Evolutionary conservation across 2,113 vertebrate species (phyloP), one percentile per base, ranked within the genome.

Genomic region (Struthidea cinerea): DNA sequence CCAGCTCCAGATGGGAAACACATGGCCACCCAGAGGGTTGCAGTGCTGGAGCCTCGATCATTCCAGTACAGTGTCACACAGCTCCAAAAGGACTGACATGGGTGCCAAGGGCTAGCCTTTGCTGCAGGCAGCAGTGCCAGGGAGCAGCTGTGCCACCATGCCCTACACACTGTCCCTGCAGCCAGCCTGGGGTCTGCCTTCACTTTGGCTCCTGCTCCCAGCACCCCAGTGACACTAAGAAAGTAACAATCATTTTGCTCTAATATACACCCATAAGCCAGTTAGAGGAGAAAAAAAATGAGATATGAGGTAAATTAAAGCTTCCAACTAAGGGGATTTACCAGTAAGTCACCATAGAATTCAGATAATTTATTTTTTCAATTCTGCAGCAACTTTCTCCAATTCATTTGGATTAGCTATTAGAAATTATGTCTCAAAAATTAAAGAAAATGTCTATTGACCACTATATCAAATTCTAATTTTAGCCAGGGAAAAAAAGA

Each of bases 381-480:
- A 94, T 97, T 94, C 95, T 92, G 64, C 89, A 90, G 94, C 86
- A 92, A 97, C 83, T 95, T 95, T 91, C 77, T 69, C 69, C 81
- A 94, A 74, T 95, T 93, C 22, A 18, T 95, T 94, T 95, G 93
- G 89, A 93, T 90, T 91, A 96, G 77, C 80, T 92, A 75, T 87
- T 94, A 89, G 87, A 96, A 92, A 94, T 79, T 64, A 91, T 61
- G 74, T 87, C 89, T 87, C 95, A 94, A 96, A 94, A 96, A 95
- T 94, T 93, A 94, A 95, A 96, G 93, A 87, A 96, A 95, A 91
- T 64, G 65, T 89, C 94, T 96, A 84, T 95, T 94, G 94, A 93
- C 94, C 93, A 91, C 84, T 97, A 94, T 91, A 97, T 96, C 93
- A 97, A 95, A 95, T 91, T 89, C 96, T 95, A 95, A 97, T 95